These are phyloP conservation scores for Euclidia mi DNA, from an alignment of 2,888 invertebrate genomes.

Conservation along the genomic window DNA sequence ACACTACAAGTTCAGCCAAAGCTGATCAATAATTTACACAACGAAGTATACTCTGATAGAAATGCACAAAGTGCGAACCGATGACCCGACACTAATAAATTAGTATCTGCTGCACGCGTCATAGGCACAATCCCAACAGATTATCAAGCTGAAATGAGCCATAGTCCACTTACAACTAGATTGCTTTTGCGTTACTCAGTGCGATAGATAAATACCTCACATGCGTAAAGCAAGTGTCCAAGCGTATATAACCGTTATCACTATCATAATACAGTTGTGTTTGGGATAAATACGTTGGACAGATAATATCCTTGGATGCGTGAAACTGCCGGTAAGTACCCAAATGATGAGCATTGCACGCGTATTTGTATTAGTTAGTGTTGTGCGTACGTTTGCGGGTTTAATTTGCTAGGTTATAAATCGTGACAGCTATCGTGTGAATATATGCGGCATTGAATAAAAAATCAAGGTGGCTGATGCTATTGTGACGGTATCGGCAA, in stretches of 20 bases:
- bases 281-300: neutral
- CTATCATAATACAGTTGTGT: neutral
- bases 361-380: conserved; percentile 1
- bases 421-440: too few species aligned
- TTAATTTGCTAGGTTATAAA: too few species aligned
- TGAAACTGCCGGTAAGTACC: conserved; percentile 19
- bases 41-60: conserved; percentile 33
- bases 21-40: conserved; percentile 33
- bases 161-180: neutral
- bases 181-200: conserved; percentile 11
- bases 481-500: too few species aligned
- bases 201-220: conserved; percentile 17
- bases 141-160: conserved; percentile 21
- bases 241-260: conserved; percentile 1
- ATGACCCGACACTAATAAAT: conserved; percentile 59
- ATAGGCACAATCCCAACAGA: conserved; percentile 17
- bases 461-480: too few species aligned
- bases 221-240: conserved; percentile 9
- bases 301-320: conserved; percentile 7
- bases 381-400: too few species aligned
- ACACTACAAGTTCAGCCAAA: conserved; percentile 5
- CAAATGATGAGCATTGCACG: conserved; percentile 9
- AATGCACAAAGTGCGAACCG: conserved; percentile 44
- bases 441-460: too few species aligned
- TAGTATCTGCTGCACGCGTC: conserved; percentile 39